A percentile compares a stretch with the other conserved stretches of the same genome.
Evolutionary conservation across 2,888 invertebrate species (phyloP).

Genomic region (Tetheella fluctuosa): DNA sequence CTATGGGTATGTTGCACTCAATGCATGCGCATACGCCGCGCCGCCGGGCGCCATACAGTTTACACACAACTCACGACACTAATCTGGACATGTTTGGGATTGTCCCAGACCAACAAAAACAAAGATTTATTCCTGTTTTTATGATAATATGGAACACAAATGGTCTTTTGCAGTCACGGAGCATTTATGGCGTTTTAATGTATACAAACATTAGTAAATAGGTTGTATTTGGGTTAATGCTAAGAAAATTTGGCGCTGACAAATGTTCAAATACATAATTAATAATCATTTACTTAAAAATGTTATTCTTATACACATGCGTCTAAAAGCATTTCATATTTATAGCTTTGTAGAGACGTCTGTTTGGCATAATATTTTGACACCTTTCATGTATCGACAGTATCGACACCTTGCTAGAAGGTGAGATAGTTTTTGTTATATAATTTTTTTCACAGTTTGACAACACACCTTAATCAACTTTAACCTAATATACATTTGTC

Average conservation of each 20-base stretch:
- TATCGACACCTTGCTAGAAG: background rate
- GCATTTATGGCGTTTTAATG: background rate
- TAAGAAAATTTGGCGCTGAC: background rate
- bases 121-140: background rate
- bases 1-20: slow-evolving; percentile 20
- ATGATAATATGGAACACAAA: background rate
- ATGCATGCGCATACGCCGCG: background rate
- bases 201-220: slow-evolving; percentile 3
- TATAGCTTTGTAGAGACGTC: slow-evolving; percentile 5
- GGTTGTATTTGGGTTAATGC: slow-evolving; percentile 1
- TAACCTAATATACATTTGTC: background rate
- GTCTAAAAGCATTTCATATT: slow-evolving; percentile 3
- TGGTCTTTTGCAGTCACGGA: background rate
- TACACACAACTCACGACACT: slow-evolving; percentile 21
- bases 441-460: background rate
- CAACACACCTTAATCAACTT: background rate
- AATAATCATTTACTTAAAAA: slow-evolving; percentile 25
- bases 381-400: too few species aligned
- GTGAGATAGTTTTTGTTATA: background rate
- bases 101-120: slow-evolving; percentile 16
- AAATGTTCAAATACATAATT: slow-evolving; percentile 14
- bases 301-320: slow-evolving; percentile 13
- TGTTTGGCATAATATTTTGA: slow-evolving; percentile 1
- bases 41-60: slow-evolving; percentile 24
- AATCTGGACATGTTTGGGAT: slow-evolving; percentile 32